Percentiles rank a stretch among this genome's conserved stretches.
These are phyloP conservation scores for Schizopygopsis malacanthus DNA, from an alignment of 2,797 vertebrate species.

Conservation along the genomic window DNA sequence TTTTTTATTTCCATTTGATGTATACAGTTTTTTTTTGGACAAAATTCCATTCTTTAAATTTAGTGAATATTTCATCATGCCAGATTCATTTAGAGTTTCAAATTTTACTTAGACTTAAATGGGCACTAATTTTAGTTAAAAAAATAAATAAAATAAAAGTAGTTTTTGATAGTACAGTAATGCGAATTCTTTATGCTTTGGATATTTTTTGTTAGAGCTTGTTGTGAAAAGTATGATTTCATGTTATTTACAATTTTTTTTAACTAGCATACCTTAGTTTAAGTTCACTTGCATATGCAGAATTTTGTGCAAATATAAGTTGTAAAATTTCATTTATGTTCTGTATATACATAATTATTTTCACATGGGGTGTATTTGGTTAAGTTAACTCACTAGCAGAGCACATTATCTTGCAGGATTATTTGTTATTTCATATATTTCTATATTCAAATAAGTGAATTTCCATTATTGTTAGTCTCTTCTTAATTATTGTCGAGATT, in stretches of 20 bases:
- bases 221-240: neutral
- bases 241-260: neutral
- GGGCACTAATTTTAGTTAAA: neutral
- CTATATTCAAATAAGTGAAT: neutral
- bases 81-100: neutral
- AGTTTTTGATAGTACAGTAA: neutral
- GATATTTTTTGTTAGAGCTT: neutral
- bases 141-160: neutral
- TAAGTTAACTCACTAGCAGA: neutral
- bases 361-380: neutral
- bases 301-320: neutral
- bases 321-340: neutral
- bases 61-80: neutral
- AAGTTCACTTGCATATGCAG: neutral
- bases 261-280: neutral
- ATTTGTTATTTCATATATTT: neutral
- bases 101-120: neutral
- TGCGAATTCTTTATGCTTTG: neutral
- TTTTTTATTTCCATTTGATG: neutral
- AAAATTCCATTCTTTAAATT: neutral
- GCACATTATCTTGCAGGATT: neutral
- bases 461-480: neutral
- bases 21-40: too few species aligned
- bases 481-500: neutral
- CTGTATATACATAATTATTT: neutral